These are phyloP conservation scores for Micronycteris hirsuta DNA, from an alignment of 2,113 vertebrate species.

Conservation along the genomic window DNA sequence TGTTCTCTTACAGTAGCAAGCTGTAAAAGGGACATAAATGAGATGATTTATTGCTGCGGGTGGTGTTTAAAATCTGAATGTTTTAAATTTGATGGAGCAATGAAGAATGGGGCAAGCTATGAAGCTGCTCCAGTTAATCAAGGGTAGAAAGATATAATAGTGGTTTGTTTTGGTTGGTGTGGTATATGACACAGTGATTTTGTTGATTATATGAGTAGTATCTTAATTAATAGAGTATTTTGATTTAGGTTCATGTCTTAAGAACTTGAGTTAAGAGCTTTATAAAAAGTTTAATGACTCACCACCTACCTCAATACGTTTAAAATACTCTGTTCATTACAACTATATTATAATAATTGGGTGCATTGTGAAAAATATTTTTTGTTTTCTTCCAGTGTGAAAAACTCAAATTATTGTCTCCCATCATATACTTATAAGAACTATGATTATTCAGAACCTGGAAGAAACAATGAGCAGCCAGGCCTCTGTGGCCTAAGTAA, in stretches of 20 bases:
- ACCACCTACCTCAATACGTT: constrained; percentile 28
- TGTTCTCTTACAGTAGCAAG: constrained; percentile 73
- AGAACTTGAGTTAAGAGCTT: constrained; percentile 33
- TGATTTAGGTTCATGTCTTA: constrained; percentile 32
- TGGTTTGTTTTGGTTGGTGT: constrained; percentile 61
- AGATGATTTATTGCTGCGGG: constrained; percentile 92
- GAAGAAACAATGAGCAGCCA: constrained; percentile 92
- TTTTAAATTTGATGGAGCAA: constrained; percentile 85
- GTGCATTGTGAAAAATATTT: constrained; percentile 75
- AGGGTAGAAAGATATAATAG: constrained; percentile 75
- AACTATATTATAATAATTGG: constrained; percentile 27
- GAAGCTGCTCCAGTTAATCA: constrained; percentile 81
- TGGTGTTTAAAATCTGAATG: constrained; percentile 91
- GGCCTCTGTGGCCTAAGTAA: constrained; percentile 98
- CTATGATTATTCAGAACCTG: constrained; percentile 95
- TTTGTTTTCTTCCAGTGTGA: constrained; percentile 88
- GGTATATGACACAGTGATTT: not conserved
- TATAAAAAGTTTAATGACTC: constrained; percentile 20
- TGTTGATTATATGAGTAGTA: not conserved
- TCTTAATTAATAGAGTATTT: constrained; percentile 24
- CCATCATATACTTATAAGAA: constrained; percentile 96
- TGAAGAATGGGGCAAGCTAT: constrained; percentile 85
- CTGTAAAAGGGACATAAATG: constrained; percentile 81
- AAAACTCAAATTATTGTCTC: constrained; percentile 97
- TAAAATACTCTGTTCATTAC: constrained; percentile 39